These are phyloP conservation scores for Cheilosia grossa DNA, from an alignment of 2,888 invertebrate species.

Conservation along the genomic window DNA sequence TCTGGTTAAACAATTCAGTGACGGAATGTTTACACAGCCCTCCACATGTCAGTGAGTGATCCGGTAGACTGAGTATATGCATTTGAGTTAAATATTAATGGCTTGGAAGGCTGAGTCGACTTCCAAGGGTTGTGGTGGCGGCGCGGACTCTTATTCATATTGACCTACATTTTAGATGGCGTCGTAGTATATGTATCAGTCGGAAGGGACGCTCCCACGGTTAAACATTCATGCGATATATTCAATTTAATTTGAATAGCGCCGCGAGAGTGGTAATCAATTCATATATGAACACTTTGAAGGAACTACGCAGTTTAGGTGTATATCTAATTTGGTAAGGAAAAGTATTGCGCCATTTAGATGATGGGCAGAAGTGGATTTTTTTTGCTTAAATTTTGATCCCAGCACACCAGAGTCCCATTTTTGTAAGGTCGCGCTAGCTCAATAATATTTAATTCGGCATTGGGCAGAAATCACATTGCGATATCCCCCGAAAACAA, in stretches of 20 bases:
- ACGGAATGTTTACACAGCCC: slow-evolving; percentile 20
- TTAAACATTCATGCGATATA: slow-evolving; percentile 57
- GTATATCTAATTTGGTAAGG: slow-evolving; percentile 37
- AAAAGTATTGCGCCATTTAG: slow-evolving; percentile 22
- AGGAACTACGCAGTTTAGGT: slow-evolving; percentile 54
- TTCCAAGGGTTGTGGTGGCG: neutral
- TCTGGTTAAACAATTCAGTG: slow-evolving; percentile 47
- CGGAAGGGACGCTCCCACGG: slow-evolving; percentile 20
- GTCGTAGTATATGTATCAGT: neutral
- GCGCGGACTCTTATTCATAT: neutral
- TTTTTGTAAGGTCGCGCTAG: no score
- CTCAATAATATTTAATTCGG: no score
- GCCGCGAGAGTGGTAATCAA: slow-evolving; percentile 37
- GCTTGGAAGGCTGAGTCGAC: slow-evolving; percentile 26
- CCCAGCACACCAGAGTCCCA: no score
- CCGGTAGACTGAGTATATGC: neutral
- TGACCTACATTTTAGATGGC: slow-evolving; percentile 42
- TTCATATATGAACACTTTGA: slow-evolving; percentile 6
- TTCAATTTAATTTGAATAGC: slow-evolving; percentile 40
- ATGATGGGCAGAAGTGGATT: neutral
- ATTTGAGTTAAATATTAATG: slow-evolving; percentile 40
- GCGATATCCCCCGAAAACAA: no score
- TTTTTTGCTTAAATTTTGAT: no score
- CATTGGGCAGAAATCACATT: no score
- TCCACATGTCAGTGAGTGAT: neutral